Evolutionary conservation across 2,113 vertebrate genomes (phyloP), one percentile per base, ranked within the genome.

Genomic region (Scomber colias): DNA sequence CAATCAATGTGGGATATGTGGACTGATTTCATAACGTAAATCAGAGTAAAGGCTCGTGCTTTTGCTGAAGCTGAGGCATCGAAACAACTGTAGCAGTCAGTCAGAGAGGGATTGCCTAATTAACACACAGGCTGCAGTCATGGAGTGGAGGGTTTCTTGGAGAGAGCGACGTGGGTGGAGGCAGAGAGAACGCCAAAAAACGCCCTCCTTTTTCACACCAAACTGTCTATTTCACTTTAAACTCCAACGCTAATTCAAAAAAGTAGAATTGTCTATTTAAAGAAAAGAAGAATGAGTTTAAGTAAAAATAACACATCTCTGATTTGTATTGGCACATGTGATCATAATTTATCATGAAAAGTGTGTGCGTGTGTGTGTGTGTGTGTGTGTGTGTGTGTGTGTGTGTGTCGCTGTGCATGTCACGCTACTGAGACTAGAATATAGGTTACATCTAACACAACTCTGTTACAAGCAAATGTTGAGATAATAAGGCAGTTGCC

Each of bases 401-500:
- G 24, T 27, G 24, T 27, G 24, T 27, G 24, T 16, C 35, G n/a
- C 21, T 27, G 46, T 9, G 11, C 21, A 10, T 61, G 15, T 50
- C n/a, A 55, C 66, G 56, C 17, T 11, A 27, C 21, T 40, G 14
- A 83, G 48, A 66, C 55, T 5, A 16, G 40, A 55, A 83, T 79
- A 55, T 82, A 57, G 56, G 50, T 60, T 67, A 82, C 55, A 54
- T 78, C 70, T 44, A 65, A 80, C 71, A 71, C 55, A 48, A 64
- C 46, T 55, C 40, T n/a, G 53, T 19, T 54, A 60, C 40, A 69
- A 27, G 27, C 73, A 75, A 69, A 68, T 13, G 14, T 14, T 2
- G 12, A 35, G 24, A 45, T 68, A 84, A 79, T 73, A 67, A 82
- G 60, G 21, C 71, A 64, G 90, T 92, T 89, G 65, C 83, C 86